phyloP scores from a whole-genome alignment of 2,888 invertebrate genomes.

The Pseudococcus jackbeardsleyi region DNA sequence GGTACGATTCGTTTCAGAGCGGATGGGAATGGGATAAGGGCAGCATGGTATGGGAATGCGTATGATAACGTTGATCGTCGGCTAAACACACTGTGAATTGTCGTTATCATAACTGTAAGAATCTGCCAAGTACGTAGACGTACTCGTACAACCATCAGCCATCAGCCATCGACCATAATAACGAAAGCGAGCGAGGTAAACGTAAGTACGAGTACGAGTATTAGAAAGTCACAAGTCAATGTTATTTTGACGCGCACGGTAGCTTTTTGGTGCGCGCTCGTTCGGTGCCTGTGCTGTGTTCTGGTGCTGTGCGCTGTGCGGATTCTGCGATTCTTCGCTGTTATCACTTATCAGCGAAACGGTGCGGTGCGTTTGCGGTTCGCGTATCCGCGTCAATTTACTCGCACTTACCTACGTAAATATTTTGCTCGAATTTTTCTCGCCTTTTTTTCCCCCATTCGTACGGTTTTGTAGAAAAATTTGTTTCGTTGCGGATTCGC shows the following conservation, averaged over 20 bases:
- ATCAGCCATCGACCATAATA: background rate
- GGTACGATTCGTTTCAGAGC: background rate
- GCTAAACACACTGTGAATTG: background rate
- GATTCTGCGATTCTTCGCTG: background rate
- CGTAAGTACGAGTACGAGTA: background rate
- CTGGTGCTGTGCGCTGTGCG: background rate
- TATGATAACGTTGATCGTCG: conserved; percentile 44
- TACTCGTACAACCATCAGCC: no score
- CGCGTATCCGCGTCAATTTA: background rate
- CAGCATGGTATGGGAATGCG: conserved; percentile 11
- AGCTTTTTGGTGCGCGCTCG: conserved; percentile 6
- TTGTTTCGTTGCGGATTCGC: no score
- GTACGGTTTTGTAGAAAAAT: no score
- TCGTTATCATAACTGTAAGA: conserved; percentile 54
- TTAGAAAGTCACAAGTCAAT: conserved; percentile 54
- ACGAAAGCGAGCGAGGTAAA: conserved; percentile 29
- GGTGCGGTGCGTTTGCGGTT: background rate
- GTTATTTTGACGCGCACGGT: conserved; percentile 42
- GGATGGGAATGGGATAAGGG: background rate
- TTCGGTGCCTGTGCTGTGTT: background rate
- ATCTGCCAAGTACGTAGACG: conserved; percentile 20
- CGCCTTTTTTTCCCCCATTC: no score
- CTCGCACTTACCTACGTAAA: background rate
- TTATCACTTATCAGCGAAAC: background rate
- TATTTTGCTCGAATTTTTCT: background rate